Base-by-base conservation (phyloP, 2,113 vertebrate genomes). In the Cyanistes caeruleus region DNA sequence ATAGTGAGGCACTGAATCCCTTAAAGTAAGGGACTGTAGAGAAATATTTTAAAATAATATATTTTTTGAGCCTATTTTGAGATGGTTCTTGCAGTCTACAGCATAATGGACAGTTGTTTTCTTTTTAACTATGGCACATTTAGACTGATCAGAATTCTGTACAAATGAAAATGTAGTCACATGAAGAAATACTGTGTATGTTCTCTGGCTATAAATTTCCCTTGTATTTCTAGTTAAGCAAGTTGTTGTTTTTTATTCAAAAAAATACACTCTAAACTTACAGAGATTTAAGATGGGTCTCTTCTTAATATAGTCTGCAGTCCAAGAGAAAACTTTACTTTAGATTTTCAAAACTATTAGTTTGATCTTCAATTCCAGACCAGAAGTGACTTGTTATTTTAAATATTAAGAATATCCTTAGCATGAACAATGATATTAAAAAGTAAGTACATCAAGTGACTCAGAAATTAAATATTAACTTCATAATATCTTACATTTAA, bases 221-320 rank as follows among this genome's bases (percentile, higher is more conserved):
- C 12, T 59, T 64, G 12, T 41, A 83, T 89, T 84, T 69, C 14
- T 35, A 44, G 9, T 46, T 65, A 52, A 18, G 11, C 3, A 74
- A 62, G 4, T 49, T 31, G 3, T 12, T 49, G 1, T 2, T 33
- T 12, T n/a, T 59, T 27, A 18, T 25, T 3, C 1, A 10, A 20
- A 70, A 48, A 73, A 28, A 5, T 24, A 4, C 23, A 30, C 23
- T 58, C 22, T 15, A 59, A 82, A 75, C 58, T 87, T 43, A 49
- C 5, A 63, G 28, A 52, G 7, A 30, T 39, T 82, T 58, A 56
- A 59, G 53, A 39, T 0, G 39, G 5, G 56, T 20, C 2, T 72
- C 9, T 85, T 78, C 6, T 53, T 65, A 73, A 35, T 19, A 15
- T 10, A 63, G 3, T 41, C 31, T 43, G 24, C 15, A 59, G n/a